These are phyloP conservation scores for Mungos mungo DNA, from an alignment of 2,113 vertebrate genomes.

Conservation along the genomic window DNA sequence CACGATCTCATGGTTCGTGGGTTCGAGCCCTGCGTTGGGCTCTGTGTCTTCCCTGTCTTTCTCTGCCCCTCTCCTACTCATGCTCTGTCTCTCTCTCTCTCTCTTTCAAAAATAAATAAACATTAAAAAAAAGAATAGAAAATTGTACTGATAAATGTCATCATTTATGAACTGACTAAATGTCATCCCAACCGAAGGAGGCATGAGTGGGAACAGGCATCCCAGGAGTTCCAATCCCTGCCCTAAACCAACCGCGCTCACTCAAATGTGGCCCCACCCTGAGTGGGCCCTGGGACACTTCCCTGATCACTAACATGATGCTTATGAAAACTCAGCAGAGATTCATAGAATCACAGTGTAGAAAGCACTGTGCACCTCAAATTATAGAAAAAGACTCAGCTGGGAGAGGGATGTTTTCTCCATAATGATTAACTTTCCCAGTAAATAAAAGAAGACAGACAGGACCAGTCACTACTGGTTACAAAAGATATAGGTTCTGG, in stretches of 20 bases:
- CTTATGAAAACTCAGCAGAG: background rate
- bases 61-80: no score
- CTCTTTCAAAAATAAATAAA: no score
- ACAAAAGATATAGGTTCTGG: background rate
- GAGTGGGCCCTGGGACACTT: no score
- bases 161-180: no score
- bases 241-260: no score
- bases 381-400: background rate
- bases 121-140: background rate
- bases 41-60: no score
- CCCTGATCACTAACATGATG: background rate
- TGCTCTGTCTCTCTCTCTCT: no score
- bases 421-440: background rate
- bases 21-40: no score
- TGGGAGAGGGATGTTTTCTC: background rate
- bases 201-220: background rate
- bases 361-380: background rate
- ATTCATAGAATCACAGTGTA: accelerated
- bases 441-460: background rate
- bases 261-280: background rate
- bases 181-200: background rate
- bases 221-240: no score
- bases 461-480: background rate
- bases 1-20: no score
- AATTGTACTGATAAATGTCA: background rate